phyloP scores from a whole-genome alignment of 2,797 vertebrate species.

The Chelon labrosus region DNA sequence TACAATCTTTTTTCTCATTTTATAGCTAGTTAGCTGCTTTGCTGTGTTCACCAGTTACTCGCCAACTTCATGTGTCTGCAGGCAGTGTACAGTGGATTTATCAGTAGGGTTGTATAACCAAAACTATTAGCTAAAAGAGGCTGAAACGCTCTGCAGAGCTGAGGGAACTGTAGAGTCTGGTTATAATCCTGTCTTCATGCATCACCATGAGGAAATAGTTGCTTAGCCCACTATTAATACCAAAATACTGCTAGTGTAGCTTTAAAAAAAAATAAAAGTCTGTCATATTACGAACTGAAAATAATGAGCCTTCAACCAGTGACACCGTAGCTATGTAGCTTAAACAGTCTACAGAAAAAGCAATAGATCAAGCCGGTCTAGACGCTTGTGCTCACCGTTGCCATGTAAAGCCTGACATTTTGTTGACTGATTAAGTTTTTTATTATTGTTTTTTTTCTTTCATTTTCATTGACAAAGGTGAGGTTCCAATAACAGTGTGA shows the following conservation, averaged over 20 bases:
- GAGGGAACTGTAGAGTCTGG: not conserved
- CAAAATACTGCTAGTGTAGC: slow-evolving; percentile 19
- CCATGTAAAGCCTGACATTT: slow-evolving; percentile 43
- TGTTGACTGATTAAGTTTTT: not conserved
- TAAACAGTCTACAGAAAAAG: slow-evolving; percentile 12
- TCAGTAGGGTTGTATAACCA: not conserved
- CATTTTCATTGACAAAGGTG: slow-evolving; percentile 62
- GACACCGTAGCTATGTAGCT: slow-evolving; percentile 25
- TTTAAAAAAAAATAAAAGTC: slow-evolving; percentile 6
- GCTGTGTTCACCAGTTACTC: not conserved
- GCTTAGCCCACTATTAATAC: slow-evolving; percentile 9
- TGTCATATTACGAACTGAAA: slow-evolving; percentile 23
- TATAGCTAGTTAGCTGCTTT: not conserved
- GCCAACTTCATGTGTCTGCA: not conserved
- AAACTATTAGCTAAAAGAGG: not conserved
- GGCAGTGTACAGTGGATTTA: not conserved
- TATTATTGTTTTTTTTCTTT: slow-evolving; percentile 9
- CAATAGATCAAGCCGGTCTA: slow-evolving; percentile 24
- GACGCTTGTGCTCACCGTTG: slow-evolving; percentile 38
- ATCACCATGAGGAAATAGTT: not conserved
- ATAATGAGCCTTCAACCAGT: slow-evolving; percentile 37
- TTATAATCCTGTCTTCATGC: not conserved
- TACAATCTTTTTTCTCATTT: not conserved
- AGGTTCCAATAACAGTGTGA: slow-evolving; percentile 64
- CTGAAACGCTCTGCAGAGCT: not conserved